Base-by-base conservation (phyloP, 2,888 invertebrate genomes). In the Coremacera marginata region DNA sequence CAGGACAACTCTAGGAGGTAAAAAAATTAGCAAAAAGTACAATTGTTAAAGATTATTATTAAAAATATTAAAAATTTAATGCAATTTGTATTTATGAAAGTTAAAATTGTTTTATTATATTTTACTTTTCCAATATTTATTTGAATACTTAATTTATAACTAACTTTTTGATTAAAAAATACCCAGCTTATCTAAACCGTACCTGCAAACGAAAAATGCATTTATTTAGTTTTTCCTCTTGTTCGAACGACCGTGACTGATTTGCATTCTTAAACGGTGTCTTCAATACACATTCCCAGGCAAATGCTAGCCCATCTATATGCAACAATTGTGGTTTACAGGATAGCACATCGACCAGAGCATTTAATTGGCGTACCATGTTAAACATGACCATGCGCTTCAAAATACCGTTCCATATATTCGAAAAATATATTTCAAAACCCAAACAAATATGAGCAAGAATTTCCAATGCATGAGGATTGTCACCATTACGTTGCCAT, bases 341-440 rank as follows among this genome's bases (percentile, higher is more conserved):
- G 25, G 89, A 89, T 0, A 90, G 80, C 11, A 88, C 81, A 80
- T 90, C 89, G 16, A 90, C 86, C 22, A 90, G 79, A 0, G 88
- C 84, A 78, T 87, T 87, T 2, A 89, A 78, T 60, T 89, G 84
- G 7, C 82, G 82, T 71, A 88, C 84, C 90, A 90, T 90, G 75
- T 88, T 87, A 3, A 88, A 84, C 77, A 85, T 84, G 8, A 87
- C 85, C 90, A 90, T 90, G 77, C 89, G 89, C 72, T 88, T 88
- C 3, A 90, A 82, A 51, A 90, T 86, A 16, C 89, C 88, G 80
- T 89, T 89, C 90, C 90, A 90, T 63, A 90, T 88, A 80, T 87
- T 87, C 0, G 89, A 83, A 27, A 86, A 79, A 71, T 86, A 85
- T 74, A 90, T 87, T 75, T 90, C 84, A 72, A 87, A 89, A 16